These are phyloP conservation scores for Drosophila merina DNA, from an alignment of 2,888 invertebrate species.

Conservation along the genomic window DNA sequence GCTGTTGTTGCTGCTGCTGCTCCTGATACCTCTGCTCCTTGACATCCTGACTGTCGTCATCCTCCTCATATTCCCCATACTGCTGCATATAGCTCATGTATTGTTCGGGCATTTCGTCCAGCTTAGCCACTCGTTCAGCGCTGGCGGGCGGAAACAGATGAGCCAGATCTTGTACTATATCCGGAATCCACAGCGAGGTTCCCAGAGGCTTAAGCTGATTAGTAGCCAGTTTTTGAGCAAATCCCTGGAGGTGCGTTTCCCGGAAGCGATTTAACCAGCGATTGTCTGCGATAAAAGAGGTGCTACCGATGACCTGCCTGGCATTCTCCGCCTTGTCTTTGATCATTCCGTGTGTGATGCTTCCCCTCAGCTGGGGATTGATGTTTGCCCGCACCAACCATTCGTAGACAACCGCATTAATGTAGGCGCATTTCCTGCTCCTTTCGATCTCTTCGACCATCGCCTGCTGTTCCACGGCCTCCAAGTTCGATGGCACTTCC, in stretches of 20 bases:
- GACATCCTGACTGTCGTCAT: conserved; percentile 76
- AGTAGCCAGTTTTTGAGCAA: conserved; percentile 78
- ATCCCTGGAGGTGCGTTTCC: conserved; percentile 79
- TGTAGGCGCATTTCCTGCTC: conserved; percentile 81
- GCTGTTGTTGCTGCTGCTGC: conserved; percentile 54
- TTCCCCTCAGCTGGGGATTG: conserved; percentile 80
- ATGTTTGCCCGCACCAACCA: conserved; percentile 81
- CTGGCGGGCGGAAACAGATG: conserved; percentile 80
- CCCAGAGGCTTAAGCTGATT: conserved; percentile 80
- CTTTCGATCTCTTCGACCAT: conserved; percentile 81
- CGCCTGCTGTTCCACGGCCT: conserved; percentile 79
- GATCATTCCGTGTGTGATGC: conserved; percentile 82
- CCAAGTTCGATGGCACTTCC: conserved; percentile 79
- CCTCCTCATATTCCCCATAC: conserved; percentile 81
- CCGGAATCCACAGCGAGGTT: conserved; percentile 78
- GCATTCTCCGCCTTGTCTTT: conserved; percentile 81
- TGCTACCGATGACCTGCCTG: conserved; percentile 78
- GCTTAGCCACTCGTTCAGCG: conserved; percentile 77
- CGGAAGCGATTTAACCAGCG: conserved; percentile 82
- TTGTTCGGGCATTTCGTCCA: conserved; percentile 81
- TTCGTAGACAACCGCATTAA: conserved; percentile 82
- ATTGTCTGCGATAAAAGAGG: conserved; percentile 79
- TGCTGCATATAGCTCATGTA: conserved; percentile 81
- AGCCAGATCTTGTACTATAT: conserved; percentile 80
- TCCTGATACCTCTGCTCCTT: conserved; percentile 70